phyloP scores from a whole-genome alignment of 2,888 invertebrate genomes.

The Acanthosepion esculentum region DNA sequence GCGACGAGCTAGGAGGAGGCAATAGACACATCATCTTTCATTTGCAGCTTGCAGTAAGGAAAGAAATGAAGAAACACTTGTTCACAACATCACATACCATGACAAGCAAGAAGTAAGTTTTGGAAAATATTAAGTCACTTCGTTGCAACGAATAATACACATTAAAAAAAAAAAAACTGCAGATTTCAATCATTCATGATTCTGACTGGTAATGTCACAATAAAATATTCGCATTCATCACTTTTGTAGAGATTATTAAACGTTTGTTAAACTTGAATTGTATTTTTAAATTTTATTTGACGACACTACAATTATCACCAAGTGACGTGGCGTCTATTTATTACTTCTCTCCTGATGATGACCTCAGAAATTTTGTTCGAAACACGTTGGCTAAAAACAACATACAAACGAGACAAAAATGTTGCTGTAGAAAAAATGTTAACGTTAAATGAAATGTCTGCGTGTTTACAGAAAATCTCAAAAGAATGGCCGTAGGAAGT shows the following conservation, averaged over 20 bases:
- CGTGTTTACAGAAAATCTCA: too few relatives aligned
- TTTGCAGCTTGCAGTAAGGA: background rate
- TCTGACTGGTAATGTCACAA: too few relatives aligned
- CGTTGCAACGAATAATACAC: too few relatives aligned
- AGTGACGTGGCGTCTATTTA: background rate
- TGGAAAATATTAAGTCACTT: background rate
- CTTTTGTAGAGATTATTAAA: too few relatives aligned
- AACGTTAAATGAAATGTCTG: too few relatives aligned
- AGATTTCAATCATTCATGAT: too few relatives aligned
- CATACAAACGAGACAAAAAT: background rate
- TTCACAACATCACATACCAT: background rate
- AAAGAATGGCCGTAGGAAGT: too few relatives aligned
- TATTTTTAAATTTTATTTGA: background rate
- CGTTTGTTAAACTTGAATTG: background rate
- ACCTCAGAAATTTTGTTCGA: background rate
- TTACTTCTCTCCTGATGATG: background rate
- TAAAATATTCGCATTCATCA: too few relatives aligned
- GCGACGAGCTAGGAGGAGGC: background rate
- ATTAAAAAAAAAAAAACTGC: too few relatives aligned
- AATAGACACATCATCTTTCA: background rate
- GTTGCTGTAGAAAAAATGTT: background rate
- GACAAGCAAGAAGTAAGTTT: background rate
- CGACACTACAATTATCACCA: background rate
- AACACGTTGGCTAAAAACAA: background rate
- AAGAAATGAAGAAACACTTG: slow-evolving; percentile 33